A percentile compares a stretch with the other conserved stretches of the same genome.
phyloP scores from a whole-genome alignment of 2,797 vertebrate genomes.

The Numenius phaeopus region DNA sequence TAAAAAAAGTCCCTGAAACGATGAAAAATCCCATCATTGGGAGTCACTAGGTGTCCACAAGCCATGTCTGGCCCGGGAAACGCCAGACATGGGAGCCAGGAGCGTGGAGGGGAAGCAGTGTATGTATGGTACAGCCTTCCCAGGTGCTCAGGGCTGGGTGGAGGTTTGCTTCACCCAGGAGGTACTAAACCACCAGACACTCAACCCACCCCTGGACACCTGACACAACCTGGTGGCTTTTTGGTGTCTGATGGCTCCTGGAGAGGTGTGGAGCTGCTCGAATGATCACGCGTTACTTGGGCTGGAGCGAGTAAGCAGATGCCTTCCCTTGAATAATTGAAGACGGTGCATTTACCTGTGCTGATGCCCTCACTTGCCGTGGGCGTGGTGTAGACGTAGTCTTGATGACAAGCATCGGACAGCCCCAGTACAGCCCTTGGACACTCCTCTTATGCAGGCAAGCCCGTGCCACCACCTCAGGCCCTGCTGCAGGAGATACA shows the following conservation, averaged over 20 bases:
- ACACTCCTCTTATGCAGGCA: not conserved
- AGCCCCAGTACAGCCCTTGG: not conserved
- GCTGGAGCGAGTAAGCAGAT: not conserved
- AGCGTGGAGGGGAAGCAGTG: fast-evolving
- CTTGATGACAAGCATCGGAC: not conserved
- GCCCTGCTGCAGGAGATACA: not conserved
- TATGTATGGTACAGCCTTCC: fast-evolving
- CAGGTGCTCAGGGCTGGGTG: not conserved
- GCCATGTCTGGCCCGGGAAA: fast-evolving
- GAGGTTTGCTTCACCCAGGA: not conserved
- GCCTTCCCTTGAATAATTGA: slow-evolving; percentile 1
- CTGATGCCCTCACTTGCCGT: not conserved
- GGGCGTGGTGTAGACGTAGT: not conserved
- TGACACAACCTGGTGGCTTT: not conserved
- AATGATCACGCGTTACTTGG: not conserved
- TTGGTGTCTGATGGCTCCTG: not conserved
- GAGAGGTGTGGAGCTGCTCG: not conserved
- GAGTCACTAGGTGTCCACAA: fast-evolving
- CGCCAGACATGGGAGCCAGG: fast-evolving
- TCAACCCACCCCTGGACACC: not conserved
- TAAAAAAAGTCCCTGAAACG: not conserved
- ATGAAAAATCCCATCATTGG: not conserved
- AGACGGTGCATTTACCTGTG: not conserved
- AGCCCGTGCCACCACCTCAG: not conserved
- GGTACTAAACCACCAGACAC: not conserved